Base-by-base conservation (phyloP, 2,888 invertebrate species). In the Melieria picta region DNA sequence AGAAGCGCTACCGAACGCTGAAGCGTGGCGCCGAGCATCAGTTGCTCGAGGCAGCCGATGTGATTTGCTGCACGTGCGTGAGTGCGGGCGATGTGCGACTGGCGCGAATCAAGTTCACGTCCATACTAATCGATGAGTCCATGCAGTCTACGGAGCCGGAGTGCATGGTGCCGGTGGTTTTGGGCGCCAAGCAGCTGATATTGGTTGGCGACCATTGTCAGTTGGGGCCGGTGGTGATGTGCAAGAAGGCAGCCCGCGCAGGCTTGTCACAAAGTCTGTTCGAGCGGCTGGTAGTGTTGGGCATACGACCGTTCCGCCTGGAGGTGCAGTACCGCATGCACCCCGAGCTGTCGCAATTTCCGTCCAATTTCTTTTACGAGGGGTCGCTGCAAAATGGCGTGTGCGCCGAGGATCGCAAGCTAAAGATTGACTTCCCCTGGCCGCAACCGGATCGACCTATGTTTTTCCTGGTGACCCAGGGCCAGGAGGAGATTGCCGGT, bases 321-420 rank as follows among this genome's bases (percentile, higher is more conserved):
- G 98, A 99, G 86, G 97, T 97, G 0, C 99, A 99, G 84, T 99
- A 99, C 86, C 93, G 99, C 65, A 99, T 99, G 99, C 99, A 99
- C 84, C 99, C 99, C 0, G 97, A 97, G 81, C 89, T 99, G 7
- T 97, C 97, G 0, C 92, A 97, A 72, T 99, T 99, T 85, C 99
- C 99, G 0, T 99, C 98, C 0, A 99, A 99, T 87, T 98, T 99
- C 88, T 99, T 99, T 88, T 99, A 99, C 83, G 99, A 99, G 85
- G 99, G 99, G 0, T 97, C 97, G 4, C 89, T 99, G 64, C 99
- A 99, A 85, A 99, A 99, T 86, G 99, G 99, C 2, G 99, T 99
- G 1, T 97, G 98, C 79, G 95, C 98, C 3, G 98, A 96, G 82
- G 99, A 99, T 82, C 90, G 99, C 7, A 93, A 94, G 76, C 88